Evolutionary conservation across 2,113 vertebrate genomes (phyloP).

Genomic region (Coptodon rendalli): DNA sequence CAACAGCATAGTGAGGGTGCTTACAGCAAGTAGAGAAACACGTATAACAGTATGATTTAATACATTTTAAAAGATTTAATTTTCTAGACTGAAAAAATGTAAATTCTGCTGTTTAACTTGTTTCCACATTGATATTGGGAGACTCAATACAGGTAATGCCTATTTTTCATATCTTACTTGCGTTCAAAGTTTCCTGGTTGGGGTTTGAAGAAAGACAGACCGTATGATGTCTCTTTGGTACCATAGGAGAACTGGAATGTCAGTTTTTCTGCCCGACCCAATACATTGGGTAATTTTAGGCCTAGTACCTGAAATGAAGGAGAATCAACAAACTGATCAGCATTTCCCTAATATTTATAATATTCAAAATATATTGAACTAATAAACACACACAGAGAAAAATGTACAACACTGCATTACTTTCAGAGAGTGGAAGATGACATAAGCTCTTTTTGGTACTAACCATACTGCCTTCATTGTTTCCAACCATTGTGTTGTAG

Average conservation of each 20-base stretch:
- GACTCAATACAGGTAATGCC: neutral
- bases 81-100: neutral
- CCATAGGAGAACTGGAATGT: constrained; percentile 97
- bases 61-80: neutral
- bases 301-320: constrained; percentile 82
- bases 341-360: neutral
- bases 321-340: neutral
- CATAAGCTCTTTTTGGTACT: neutral
- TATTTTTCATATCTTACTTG: constrained; percentile 74
- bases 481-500: constrained; percentile 96
- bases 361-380: neutral
- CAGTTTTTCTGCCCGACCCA: constrained; percentile 92
- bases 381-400: neutral
- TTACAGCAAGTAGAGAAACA: neutral
- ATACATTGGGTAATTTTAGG: constrained; percentile 87
- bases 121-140: neutral
- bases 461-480: constrained; percentile 99
- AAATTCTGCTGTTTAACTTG: neutral
- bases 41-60: neutral
- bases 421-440: neutral
- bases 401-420: neutral
- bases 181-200: constrained; percentile 88
- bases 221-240: constrained; percentile 96
- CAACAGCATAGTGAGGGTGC: neutral
- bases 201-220: constrained; percentile 94